These are phyloP conservation scores for Amblyteles armatorius DNA, from an alignment of 2,888 invertebrate species.

Conservation along the genomic window DNA sequence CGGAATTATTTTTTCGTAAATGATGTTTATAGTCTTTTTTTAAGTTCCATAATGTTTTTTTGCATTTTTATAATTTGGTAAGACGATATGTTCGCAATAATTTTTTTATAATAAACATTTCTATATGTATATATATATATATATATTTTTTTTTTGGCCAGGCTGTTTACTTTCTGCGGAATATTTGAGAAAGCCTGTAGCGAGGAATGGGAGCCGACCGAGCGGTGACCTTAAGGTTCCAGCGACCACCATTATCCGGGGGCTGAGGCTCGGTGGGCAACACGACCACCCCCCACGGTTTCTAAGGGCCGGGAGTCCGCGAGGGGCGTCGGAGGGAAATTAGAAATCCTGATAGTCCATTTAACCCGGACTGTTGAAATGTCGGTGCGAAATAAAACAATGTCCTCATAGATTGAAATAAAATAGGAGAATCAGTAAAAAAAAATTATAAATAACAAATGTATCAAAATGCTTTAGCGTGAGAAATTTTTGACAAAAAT, in stretches of 20 bases:
- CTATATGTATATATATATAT: neutral
- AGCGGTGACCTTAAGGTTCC: conserved; percentile 69
- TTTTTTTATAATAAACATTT: neutral
- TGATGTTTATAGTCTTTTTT: neutral
- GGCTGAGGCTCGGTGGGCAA: conserved; percentile 56
- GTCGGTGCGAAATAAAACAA: neutral
- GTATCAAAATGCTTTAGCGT: neutral
- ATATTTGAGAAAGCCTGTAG: conserved; percentile 43
- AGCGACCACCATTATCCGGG: conserved; percentile 62
- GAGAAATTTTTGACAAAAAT: neutral
- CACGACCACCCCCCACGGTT: conserved; percentile 13
- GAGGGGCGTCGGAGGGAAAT: neutral
- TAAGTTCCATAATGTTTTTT: neutral
- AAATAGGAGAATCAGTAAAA: neutral
- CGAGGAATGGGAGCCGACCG: conserved; percentile 21
- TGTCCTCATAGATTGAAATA: too few relatives aligned
- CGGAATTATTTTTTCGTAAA: neutral
- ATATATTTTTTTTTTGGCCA: neutral
- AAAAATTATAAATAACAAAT: neutral
- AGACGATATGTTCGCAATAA: too few relatives aligned
- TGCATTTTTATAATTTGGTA: too few relatives aligned
- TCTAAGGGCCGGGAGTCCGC: conserved; percentile 1
- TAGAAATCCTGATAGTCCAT: neutral
- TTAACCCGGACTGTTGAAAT: conserved; percentile 1
- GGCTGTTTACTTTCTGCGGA: neutral